Base-by-base conservation (phyloP, 35 echinoderm and acorn worm genomes). In the Holothuria glaberrima region DNA sequence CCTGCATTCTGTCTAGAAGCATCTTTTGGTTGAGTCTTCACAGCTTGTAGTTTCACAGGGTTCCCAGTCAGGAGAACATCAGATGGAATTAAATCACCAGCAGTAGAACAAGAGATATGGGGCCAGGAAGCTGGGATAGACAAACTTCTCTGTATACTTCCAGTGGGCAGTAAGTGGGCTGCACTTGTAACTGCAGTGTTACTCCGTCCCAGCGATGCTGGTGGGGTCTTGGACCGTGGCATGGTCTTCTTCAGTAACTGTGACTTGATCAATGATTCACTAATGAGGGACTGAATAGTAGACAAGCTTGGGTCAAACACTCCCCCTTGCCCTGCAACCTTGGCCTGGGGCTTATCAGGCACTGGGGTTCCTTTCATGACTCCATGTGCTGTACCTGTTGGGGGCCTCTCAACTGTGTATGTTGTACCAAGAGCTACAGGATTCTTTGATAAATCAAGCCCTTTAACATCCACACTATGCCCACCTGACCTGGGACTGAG, bases 261-360 rank as follows among this genome's bases (percentile, higher is more conserved):
- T 27, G 85, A 70, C 41, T 87, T 87, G 33, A 87, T 87, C 12
- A 87, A 62, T 0, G 85, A 87, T 52, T 87, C 85, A 31, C 85
- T 87, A 59, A 87, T 87, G 6, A 87, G 54, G 12, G 85, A 87
- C 64, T 87, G 85, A 52, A 87, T 87, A 22, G 85, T 87, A 50
- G 85, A 70, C 22, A 87, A 34, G 85, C 44, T 69, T 31, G 85
- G 85, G 25, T 87, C 85, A 25, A 87, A 30, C 66, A 33, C 6
- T 29, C 6, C 25, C 9, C 66, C 66, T 33, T 69, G 66, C 13
- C 50, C 50, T 17, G 16, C 50, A 5, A 54, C 12, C 13, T 54
- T 54, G 50, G 66, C 31, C 19, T 54, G 50, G 9, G 50, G 50
- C 1, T 54, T 54, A 17, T 54, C 50, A 0, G 31, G 66, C 5